phyloP scores from a whole-genome alignment of 2,888 invertebrate species.

The Gnatocerus cornutus region DNA sequence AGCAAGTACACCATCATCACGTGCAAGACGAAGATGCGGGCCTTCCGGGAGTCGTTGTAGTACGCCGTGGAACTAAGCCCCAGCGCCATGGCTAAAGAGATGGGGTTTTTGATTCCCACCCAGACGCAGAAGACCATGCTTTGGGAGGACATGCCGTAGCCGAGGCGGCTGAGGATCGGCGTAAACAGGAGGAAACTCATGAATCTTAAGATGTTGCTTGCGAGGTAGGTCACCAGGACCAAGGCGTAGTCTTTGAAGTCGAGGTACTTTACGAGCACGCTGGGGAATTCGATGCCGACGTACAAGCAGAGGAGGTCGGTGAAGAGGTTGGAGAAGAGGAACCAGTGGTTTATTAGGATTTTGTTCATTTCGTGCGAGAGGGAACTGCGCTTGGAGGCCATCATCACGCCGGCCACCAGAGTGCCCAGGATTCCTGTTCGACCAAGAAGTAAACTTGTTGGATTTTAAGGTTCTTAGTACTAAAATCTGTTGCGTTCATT shows the following conservation, averaged over 20 bases:
- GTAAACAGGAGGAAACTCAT: slow-evolving; percentile 68
- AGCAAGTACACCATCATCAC: background rate
- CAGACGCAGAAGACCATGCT: slow-evolving; percentile 76
- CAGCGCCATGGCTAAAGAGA: background rate
- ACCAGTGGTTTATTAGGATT: background rate
- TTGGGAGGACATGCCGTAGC: slow-evolving; percentile 76
- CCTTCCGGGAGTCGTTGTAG: background rate
- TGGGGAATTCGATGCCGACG: background rate
- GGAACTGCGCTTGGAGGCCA: background rate
- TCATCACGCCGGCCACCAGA: background rate
- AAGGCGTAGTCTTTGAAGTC: background rate
- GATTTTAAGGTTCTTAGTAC: too few relatives aligned
- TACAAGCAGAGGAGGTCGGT: background rate
- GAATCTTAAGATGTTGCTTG: background rate
- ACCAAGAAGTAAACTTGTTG: too few relatives aligned
- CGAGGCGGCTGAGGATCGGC: slow-evolving; percentile 73
- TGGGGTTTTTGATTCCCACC: slow-evolving; percentile 78
- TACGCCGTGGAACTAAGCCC: background rate
- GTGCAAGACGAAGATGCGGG: background rate
- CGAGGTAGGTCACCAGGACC: slow-evolving; percentile 5
- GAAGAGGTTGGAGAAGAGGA: background rate
- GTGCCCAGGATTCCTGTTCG: background rate
- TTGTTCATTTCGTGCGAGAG: background rate
- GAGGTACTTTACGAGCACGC: background rate
- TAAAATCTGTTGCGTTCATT: too few relatives aligned